Base-by-base conservation (phyloP, 2,888 invertebrate genomes). In the Patella ulyssiponensis region DNA sequence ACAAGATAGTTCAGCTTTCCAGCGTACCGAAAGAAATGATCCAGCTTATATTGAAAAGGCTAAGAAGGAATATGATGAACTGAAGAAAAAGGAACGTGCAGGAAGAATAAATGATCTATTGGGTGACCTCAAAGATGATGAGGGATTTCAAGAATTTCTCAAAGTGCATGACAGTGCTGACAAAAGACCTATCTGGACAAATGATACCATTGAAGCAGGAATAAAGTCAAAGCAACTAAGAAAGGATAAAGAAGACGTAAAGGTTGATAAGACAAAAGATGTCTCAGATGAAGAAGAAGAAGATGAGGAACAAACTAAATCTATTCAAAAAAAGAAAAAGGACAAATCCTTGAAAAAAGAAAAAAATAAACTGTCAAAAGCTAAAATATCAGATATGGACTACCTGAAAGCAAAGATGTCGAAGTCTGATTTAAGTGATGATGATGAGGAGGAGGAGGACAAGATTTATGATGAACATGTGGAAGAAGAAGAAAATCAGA, bases 131-230 rank as follows among this genome's bases (percentile, higher is more conserved):
- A 88, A 89, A 80, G 94, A 96, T 92, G 97, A 98, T 93, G 96
- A 97, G 51, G 93, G 96, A 73, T 98, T 98, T 93, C 93, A 94
- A 81, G 97, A 98, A 91, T 98, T 97, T 90, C 93, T 98, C 91
- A 95, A 96, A 91, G 94, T 95, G n/a, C 97, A 97, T 91, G 93
- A 95, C 72, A 94, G 94, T 80, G 77, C 82, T 11, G 72, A 80
- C 9, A 81, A 75, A 2, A 90, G 89, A 92, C 70, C 91, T 33
- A 78, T 88, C 0, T 94, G 94, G 94, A 92, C 90, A 27, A 94
- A 94, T 88, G 94, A 94, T 86, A 86, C 85, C 51, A 72, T 56
- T 33, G 77, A 76, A 33, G 74, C 73, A 15, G 54, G 64, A 71
- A 86, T 84, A 53, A 64, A 64, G 23, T 44, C 17, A 71, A 71